Evolutionary conservation across 37 sponge, comb jelly and placozoan species (phyloP), one percentile per base, ranked within the genome.

Genomic region (Aplysina aerophoba): DNA sequence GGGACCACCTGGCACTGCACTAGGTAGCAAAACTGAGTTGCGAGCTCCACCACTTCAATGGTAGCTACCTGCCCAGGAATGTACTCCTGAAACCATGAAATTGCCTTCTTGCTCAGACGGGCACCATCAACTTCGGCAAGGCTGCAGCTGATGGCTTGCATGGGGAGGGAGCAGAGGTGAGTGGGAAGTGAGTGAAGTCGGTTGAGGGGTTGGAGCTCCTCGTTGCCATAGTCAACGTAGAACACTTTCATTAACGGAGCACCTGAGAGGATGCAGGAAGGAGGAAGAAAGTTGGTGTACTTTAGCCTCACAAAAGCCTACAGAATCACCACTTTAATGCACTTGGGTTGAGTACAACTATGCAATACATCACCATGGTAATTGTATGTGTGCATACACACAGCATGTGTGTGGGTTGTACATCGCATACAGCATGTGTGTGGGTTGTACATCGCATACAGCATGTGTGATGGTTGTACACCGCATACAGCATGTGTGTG

Each of bases 151-250:
- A 84, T 25, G 22, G 84, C 84, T 37, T 84, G 84, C 27, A 37
- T 69, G 34, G 84, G 84, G 12, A 84, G 84, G 35, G 44, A n/a
- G 44, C 35, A 30, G 41, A 84, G 77, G 22, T 84, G 69, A 1
- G 71, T 25, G 6, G 61, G 66, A 27, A 84, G 69, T 15, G 33
- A 41, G 30, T 69, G 69, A 8, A 84, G 41, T 13, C 84, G 54
- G 4, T 22, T 66, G 22, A 53, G 15, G 34, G 84, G 73, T 0
- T 71, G 72, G 50, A 66, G 16, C 55, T 84, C 84, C 71, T 66
- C 55, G 84, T 84, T 84, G 39, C 84, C 84, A 37, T 84, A 84
- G 27, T 84, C 84, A 31, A 84, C 84, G 39, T 84, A 84, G 84
- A 37, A 69, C 33, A 84, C 84, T 21, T 69, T 66, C 35, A 66